Base-by-base conservation (phyloP, 2,113 vertebrate genomes). In the Zosterops hypoxanthus region DNA sequence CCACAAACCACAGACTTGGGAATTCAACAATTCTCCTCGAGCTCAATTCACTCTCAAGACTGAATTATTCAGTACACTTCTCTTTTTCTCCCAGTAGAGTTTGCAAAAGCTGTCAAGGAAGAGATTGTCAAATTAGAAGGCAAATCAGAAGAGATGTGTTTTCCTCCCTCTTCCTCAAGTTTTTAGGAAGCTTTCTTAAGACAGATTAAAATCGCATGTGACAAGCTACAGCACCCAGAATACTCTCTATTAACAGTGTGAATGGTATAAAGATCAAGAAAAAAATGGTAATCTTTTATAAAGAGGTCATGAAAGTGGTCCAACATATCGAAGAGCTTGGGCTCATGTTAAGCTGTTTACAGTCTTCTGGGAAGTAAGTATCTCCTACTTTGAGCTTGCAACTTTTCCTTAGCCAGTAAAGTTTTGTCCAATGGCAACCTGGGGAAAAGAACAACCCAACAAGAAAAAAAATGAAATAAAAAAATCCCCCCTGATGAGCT, bases 31-130 rank as follows among this genome's bases (percentile, higher is more conserved):
- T 63, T 88, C 55, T 92, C 36, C 53, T 53, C 39, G 7, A 87
- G 82, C 73, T 68, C 78, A 65, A 56, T 86, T 89, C 78, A 82
- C 78, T 86, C 63, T 78, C 33, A 65, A 69, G 53, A 59, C 56
- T 85, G 72, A 92, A 92, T 71, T 95, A 87, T 82, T 91, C 85
- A 88, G 65, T 63, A 66, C 70, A 72, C 8, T 39, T 39, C 33
- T 65, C 79, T 42, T 59, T 66, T 76, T 56, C 6, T 86, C 76
- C 70, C 23, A 8, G 36, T 24, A 72, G 69, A 28, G 33, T 90
- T 77, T 77, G 44, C 36, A 91, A 95, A 86, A 96, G 60, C 59
- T 91, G 79, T 76, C 65, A 92, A 94, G 69, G 64, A 88, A 75
- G 49, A 75, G 55, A 77, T 19, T 86, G 66, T 64, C 73, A 88